phyloP scores from a whole-genome alignment of 2,113 vertebrate species.

The Strix uralensis region DNA sequence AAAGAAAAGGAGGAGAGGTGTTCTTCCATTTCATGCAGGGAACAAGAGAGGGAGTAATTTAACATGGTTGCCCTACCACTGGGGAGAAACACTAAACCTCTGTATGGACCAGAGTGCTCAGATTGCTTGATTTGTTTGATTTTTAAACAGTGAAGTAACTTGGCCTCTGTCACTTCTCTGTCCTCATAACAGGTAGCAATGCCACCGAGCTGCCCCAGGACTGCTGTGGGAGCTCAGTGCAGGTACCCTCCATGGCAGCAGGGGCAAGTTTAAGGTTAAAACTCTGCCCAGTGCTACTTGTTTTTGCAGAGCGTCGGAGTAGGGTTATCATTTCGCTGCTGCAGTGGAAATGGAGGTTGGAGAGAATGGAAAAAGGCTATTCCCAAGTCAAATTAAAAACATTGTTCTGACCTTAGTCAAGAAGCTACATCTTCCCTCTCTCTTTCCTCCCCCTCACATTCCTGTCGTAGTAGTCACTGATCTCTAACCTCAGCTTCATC shows the following conservation, averaged over 20 bases:
- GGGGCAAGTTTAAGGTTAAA: background rate
- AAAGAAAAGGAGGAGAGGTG: background rate
- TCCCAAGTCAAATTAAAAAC: constrained; percentile 53
- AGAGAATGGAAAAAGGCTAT: background rate
- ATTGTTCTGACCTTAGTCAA: constrained; percentile 53
- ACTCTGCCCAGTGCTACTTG: background rate
- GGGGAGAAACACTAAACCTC: background rate
- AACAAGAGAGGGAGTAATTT: background rate
- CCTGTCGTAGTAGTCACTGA: constrained; percentile 50
- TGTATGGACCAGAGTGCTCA: background rate
- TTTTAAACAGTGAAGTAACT: background rate
- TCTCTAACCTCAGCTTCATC: constrained; percentile 58
- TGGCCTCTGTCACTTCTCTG: background rate
- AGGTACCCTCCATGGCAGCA: background rate
- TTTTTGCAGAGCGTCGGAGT: background rate
- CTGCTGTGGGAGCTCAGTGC: background rate
- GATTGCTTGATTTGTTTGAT: background rate
- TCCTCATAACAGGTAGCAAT: background rate
- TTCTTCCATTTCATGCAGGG: background rate
- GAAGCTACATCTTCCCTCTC: constrained; percentile 25
- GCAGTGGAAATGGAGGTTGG: background rate
- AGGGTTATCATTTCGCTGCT: background rate
- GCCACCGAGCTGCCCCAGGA: background rate
- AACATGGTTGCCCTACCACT: background rate
- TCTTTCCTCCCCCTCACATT: constrained; percentile 62